Base-by-base conservation (phyloP, 2,888 invertebrate species). In the Leptinotarsa peninsularis region DNA sequence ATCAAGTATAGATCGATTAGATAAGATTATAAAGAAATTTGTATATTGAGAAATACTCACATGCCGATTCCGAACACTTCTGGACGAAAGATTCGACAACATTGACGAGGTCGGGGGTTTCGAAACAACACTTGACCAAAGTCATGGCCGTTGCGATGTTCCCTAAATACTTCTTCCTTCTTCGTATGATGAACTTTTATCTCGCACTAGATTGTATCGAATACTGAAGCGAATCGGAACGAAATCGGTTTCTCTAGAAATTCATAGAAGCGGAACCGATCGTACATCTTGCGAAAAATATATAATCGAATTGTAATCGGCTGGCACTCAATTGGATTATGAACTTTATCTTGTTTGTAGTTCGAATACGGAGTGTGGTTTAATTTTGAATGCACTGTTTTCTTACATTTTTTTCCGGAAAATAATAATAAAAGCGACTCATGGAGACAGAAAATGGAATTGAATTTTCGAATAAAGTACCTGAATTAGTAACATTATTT, bases 41-140 rank as follows among this genome's bases (percentile, higher is more conserved):
- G 3, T 13, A 43, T 43, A 43, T 13, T 10, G 43, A 43, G 43
- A 43, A 43, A 21, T 73, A 94, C 95, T 95, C 90, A 95, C 95
- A 95, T 85, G 94, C 92, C 74, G 94, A 93, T 88, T 94, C 94
- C 66, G 95, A 93, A 87, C 95, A 95, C 89, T 95, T 95, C 88
- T 93, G 93, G 60, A 93, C 90, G 83, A 94, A 91, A 23, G 93
- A 91, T 83, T 95, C 95, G 79, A 95, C 88, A 85, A 94, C 91
- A 87, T 95, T 94, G 18, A 93, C 92, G 54, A 93, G 89, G 85
- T 95, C 94, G 21, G 91, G 91, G 71, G 92, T 90, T 85, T 95
- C 94, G 87, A 95, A 95, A 89, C 95, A 95, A 89, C 95, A 95
- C 86, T 33, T 63, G n/a, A 63, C 63, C 63, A 63, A 43, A n/a